Percentiles rank a stretch among this genome's conserved stretches.
Conservation (phyloP, 1,140 invertebrate species). For the Penaeus chinensis region DNA sequence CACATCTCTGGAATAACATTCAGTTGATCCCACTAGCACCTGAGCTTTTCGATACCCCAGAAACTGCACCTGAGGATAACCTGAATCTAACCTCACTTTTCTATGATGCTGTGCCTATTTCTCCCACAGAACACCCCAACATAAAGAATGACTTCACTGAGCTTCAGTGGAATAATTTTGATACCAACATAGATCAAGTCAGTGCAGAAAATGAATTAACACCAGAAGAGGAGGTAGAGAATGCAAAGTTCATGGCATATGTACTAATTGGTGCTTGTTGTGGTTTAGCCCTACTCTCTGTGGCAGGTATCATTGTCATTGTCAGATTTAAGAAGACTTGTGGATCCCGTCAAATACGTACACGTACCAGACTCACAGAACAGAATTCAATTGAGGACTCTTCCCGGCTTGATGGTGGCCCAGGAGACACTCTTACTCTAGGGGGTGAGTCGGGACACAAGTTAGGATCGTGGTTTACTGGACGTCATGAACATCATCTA, state of each 20-base stretch:
- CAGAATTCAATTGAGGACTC: slow-evolving; percentile 51
- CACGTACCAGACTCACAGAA: slow-evolving; percentile 44
- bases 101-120: slow-evolving; percentile 42
- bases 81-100: slow-evolving; percentile 51
- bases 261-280: slow-evolving; percentile 61
- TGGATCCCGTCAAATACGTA: slow-evolving; percentile 60
- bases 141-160: neutral
- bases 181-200: neutral
- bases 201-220: slow-evolving; percentile 10
- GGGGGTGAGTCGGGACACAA: slow-evolving; percentile 59
- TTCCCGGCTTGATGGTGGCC: slow-evolving; percentile 39
- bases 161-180: slow-evolving; percentile 1
- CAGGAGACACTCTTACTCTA: slow-evolving; percentile 14
- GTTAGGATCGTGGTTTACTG: slow-evolving; percentile 63
- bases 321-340: slow-evolving; percentile 63
- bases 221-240: slow-evolving; percentile 34
- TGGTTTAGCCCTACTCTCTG: slow-evolving; percentile 59
- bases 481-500: slow-evolving; percentile 53
- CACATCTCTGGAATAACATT: slow-evolving; percentile 53
- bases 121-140: slow-evolving; percentile 1
- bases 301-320: slow-evolving; percentile 58
- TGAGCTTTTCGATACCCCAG: slow-evolving; percentile 46
- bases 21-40: slow-evolving; percentile 53
- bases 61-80: slow-evolving; percentile 17
- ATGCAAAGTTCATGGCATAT: slow-evolving; percentile 62